Evolutionary conservation across 2,888 invertebrate species (phyloP).

Genomic region (Eupithecia subumbrata): DNA sequence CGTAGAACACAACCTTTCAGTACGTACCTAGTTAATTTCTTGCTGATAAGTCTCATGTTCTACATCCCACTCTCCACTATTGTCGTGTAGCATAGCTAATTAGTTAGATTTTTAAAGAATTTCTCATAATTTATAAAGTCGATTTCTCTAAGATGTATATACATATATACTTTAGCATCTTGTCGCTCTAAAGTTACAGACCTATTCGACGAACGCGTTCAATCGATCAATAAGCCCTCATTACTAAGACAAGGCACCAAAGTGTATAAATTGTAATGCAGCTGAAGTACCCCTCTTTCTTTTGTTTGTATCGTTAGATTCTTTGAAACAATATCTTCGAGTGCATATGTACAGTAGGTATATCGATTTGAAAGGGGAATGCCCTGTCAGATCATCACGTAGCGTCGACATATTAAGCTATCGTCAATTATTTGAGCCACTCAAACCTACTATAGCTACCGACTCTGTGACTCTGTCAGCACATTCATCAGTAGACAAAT

Average conservation of each 20-base stretch:
- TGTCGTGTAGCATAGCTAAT: too few species aligned
- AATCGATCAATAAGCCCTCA: background rate
- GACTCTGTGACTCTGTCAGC: too few species aligned
- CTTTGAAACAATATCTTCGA: conserved; percentile 9
- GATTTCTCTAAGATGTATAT: too few species aligned
- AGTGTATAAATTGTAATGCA: conserved; percentile 3
- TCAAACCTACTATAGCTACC: background rate
- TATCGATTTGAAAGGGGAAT: conserved; percentile 60
- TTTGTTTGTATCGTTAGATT: background rate
- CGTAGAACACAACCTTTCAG: too few species aligned
- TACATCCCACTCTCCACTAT: too few species aligned
- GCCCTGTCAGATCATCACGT: conserved; percentile 63
- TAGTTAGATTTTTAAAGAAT: too few species aligned
- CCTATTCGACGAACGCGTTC: background rate
- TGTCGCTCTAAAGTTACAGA: background rate
- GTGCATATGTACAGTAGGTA: background rate
- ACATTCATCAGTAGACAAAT: conserved; percentile 14
- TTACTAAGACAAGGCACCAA: background rate
- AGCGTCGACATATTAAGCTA: conserved; percentile 51
- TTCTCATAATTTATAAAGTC: too few species aligned
- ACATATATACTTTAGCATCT: background rate
- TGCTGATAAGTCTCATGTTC: too few species aligned
- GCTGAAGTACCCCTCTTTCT: conserved; percentile 6
- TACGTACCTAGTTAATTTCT: too few species aligned
- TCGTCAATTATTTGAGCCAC: conserved; percentile 31